Base-by-base conservation (phyloP, 2,888 invertebrate genomes). In the Erebia ligea region DNA sequence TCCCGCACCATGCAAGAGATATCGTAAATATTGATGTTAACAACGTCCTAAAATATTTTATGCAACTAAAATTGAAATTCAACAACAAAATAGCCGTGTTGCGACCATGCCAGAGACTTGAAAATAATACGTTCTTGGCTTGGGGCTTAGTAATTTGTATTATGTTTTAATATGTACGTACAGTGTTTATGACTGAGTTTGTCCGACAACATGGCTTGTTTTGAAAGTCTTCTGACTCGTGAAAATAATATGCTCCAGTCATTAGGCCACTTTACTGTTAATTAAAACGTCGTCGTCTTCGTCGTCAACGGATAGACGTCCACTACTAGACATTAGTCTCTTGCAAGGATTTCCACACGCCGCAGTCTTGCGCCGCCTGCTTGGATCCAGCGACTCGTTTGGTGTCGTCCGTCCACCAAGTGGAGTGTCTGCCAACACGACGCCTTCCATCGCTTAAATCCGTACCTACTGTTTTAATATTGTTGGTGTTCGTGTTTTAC, bases 121-220 rank as follows among this genome's bases (percentile, higher is more conserved):
- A 71, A 74, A 72, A 73, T 76, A 76, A 76, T 73, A 73, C 73
- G 58, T 52, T 71, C 71, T 70, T 68, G 67, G 72, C 71, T 70
- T 68, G 67, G 63, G 72, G 71, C 71, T 72, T 73, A 73, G 63
- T 64, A 52, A 64, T 64, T 64, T 34, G 34, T 64, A 34, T 34
- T 15, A n/a, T n/a, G 45, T 21, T 17, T n/a, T 62, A n/a, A n/a
- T n/a, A 19, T 62, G 62, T 17, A 15, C 59, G 62, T 17, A 15
- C 61, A 10, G 17, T 48, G 42, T 21, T 34, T 34, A 57, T 57
- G 34, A 34, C 34, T 57, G n/a, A 57, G 8, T 25, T 57, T 34
- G 34, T 57, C 15, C 34, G 19, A 54, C 54, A 57, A 34, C 57
- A 45, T 34, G 25, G 34, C 57, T 25, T 57, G 34, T 25, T 57